Evolutionary conservation across 2,113 vertebrate species (phyloP).

Genomic region (Prunella himalayana): DNA sequence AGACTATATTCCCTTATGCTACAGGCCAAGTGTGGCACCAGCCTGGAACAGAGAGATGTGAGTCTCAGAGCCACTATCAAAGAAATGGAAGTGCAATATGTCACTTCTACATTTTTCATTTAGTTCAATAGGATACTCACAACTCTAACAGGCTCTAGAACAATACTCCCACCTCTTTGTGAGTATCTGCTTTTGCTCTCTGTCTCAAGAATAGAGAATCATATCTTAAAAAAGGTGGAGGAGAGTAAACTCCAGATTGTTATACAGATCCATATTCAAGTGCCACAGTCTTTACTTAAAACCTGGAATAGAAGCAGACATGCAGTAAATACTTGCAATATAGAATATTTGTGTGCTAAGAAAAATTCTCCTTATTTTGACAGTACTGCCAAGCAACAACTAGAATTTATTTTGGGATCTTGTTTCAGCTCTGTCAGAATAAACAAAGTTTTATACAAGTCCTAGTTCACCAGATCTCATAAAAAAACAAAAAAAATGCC

Average conservation of each 20-base stretch:
- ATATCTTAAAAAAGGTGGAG: background rate
- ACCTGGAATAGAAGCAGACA: background rate
- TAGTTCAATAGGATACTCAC: background rate
- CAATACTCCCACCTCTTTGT: background rate
- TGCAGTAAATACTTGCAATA: background rate
- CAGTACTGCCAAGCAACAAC: background rate
- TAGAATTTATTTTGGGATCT: background rate
- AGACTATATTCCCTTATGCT: background rate
- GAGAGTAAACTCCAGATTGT: background rate
- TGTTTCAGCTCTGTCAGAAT: background rate
- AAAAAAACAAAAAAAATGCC: background rate
- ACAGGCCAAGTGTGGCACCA: background rate
- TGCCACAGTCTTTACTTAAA: background rate
- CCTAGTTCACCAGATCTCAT: background rate
- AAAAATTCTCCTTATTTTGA: background rate
- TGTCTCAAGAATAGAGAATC: background rate
- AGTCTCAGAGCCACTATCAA: background rate
- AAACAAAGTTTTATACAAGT: background rate
- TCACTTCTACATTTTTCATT: background rate
- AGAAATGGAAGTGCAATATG: background rate
- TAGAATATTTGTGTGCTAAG: background rate
- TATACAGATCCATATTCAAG: background rate
- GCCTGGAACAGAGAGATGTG: background rate
- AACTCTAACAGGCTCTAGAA: background rate
- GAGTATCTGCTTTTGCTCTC: background rate